Evolutionary conservation across 2,797 vertebrate species (phyloP), one percentile per base, ranked within the genome.

Genomic region (Trachurus trachurus): DNA sequence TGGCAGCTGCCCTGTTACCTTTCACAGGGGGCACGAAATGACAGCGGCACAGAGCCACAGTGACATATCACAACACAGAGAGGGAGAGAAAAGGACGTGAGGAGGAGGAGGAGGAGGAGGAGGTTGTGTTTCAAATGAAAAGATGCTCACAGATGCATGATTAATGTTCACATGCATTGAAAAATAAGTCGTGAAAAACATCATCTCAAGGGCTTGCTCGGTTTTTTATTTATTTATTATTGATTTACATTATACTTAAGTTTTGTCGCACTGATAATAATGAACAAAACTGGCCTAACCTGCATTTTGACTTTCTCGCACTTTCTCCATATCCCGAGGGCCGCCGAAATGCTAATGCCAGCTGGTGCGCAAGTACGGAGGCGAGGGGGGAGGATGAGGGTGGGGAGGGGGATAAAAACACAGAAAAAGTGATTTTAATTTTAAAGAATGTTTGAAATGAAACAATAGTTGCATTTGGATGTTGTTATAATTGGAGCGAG

Each of bases 401-500:
- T 1, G 31, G 31, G 31, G 4, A 0, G 39, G 56, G 58, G 37
- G 67, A 80, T 79, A 78, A 77, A 77, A 84, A 78, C 42, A 77
- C 45, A 67, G 82, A 80, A 50, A 84, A 84, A 87, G 66, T 63
- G 53, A 89, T 85, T 90, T 87, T 73, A 86, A 92, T 88, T 89
- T 91, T 60, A 88, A 85, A 71, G 58, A 84, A 68, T 89, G 80
- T 88, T 88, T 77, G 84, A 91, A 86, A 88, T 92, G 79, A 91
- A 92, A 94, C 86, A 93, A 92, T 90, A 91, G 82, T 91, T 92
- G 91, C 87, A 89, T 90, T 90, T 81, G 65, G 63, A 89, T 93
- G 91, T 92, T 93, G 92, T 90, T 87, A 80, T 94, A 94, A 93
- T 94, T 92, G 93, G 92, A 83, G 68, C 67, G 58, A 95, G 88